phyloP scores from a whole-genome alignment of 2,113 vertebrate species.

The Brienomyrus brachyistius region DNA sequence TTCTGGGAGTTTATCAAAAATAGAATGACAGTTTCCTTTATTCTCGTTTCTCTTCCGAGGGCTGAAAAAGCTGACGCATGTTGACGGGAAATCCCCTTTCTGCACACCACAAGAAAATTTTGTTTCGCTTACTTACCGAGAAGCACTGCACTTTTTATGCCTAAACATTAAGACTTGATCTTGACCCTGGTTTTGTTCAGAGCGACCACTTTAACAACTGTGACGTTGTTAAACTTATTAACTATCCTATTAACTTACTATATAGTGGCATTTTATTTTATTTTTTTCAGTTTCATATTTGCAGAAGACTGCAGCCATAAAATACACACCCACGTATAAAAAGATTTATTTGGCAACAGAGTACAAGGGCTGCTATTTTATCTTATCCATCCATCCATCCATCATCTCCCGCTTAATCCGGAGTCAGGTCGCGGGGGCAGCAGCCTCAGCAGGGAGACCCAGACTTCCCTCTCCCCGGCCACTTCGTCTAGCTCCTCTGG shows the following conservation, averaged over 20 bases:
- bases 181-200: not conserved
- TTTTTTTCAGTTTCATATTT: not conserved
- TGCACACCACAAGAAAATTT: not conserved
- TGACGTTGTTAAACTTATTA: too few relatives aligned
- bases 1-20: not conserved
- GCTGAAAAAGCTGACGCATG: not conserved
- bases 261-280: not conserved
- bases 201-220: not conserved
- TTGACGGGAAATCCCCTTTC: not conserved
- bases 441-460: too few relatives aligned
- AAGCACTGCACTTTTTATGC: too few relatives aligned
- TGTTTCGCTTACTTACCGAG: not conserved
- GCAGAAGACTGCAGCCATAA: not conserved
- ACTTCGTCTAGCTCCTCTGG: too few relatives aligned
- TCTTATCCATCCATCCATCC: too few relatives aligned
- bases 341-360: not conserved
- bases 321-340: not conserved
- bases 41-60: not conserved
- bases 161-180: not conserved
- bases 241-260: not conserved
- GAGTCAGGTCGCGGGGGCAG: too few relatives aligned
- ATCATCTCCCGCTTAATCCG: too few relatives aligned
- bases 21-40: not conserved
- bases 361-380: not conserved
- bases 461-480: too few relatives aligned